phyloP scores from a whole-genome alignment of 1,140 invertebrate genomes.

The Drosophila guanche region DNA sequence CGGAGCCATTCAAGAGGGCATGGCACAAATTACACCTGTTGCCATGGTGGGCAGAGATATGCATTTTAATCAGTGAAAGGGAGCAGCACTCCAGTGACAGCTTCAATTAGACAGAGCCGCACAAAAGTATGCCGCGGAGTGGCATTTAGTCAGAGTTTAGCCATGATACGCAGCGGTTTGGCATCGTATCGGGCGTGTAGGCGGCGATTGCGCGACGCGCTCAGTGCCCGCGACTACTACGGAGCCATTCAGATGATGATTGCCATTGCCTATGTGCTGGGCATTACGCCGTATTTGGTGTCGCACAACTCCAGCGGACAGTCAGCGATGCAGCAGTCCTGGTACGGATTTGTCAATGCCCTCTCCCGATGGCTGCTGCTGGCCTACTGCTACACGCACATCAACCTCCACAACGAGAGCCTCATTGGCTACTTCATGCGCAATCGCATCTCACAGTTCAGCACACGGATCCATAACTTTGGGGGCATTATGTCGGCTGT shows the following conservation, averaged over 20 bases:
- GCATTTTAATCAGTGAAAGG: slow-evolving; percentile 43
- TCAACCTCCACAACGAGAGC: slow-evolving; percentile 41
- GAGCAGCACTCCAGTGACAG: slow-evolving; percentile 1
- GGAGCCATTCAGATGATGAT: slow-evolving; percentile 46
- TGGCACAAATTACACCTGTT: slow-evolving; percentile 7
- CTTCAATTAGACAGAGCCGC: slow-evolving; percentile 35
- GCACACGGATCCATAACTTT: slow-evolving; percentile 46
- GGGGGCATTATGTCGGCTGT: slow-evolving; percentile 43
- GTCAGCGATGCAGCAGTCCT: slow-evolving; percentile 37
- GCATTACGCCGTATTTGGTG: slow-evolving; percentile 54
- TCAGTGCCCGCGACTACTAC: slow-evolving; percentile 49
- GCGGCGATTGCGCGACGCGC: slow-evolving; percentile 10
- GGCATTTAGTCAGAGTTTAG: slow-evolving; percentile 24
- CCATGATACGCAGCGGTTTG: slow-evolving; percentile 27
- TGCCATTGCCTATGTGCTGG: slow-evolving; percentile 35
- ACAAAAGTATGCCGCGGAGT: slow-evolving; percentile 10
- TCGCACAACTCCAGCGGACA: slow-evolving; percentile 6
- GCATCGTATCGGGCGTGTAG: background rate
- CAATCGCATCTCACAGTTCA: slow-evolving; percentile 54
- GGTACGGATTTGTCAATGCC: slow-evolving; percentile 58
- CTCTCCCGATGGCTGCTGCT: slow-evolving; percentile 56
- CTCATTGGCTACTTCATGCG: slow-evolving; percentile 65
- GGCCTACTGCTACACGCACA: slow-evolving; percentile 51
- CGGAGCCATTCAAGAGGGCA: background rate
- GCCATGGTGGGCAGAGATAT: slow-evolving; percentile 16